These are phyloP conservation scores for Panthera uncia DNA, from an alignment of 2,113 vertebrate genomes.

Conservation along the genomic window DNA sequence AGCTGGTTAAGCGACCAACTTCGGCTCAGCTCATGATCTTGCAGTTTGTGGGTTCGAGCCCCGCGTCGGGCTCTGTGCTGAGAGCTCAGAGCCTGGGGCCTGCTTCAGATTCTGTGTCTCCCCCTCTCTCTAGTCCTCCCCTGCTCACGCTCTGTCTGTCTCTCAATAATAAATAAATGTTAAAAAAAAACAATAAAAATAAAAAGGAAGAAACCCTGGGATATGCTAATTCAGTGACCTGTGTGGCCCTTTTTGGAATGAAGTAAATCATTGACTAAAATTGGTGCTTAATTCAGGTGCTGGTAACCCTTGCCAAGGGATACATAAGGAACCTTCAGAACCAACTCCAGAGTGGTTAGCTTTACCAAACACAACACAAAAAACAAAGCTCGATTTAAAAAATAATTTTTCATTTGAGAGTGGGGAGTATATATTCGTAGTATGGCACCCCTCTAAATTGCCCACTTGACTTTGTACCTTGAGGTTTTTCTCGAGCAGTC, in stretches of 20 bases:
- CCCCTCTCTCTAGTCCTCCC: too few species aligned
- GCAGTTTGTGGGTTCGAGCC: not conserved
- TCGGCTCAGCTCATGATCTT: not conserved
- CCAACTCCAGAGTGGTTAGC: not conserved
- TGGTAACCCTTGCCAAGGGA: not conserved
- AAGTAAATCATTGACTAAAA: conserved; percentile 40
- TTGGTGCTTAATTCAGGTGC: not conserved
- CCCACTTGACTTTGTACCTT: not conserved
- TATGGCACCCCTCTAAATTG: not conserved
- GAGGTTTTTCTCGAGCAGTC: not conserved
- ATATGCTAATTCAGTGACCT: not conserved
- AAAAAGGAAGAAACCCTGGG: not conserved
- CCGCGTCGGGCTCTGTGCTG: accelerated
- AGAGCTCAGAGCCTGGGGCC: not conserved
- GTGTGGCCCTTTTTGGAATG: not conserved
- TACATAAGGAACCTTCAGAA: not conserved
- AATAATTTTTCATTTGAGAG: not conserved
- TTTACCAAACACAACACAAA: not conserved
- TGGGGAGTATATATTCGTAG: not conserved
- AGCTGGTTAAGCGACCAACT: not conserved
- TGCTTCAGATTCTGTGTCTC: not conserved
- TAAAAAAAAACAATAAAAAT: not conserved
- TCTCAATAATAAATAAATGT: not conserved
- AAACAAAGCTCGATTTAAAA: not conserved
- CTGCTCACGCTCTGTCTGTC: not conserved